A percentile compares a stretch with the other conserved stretches of the same genome.
These are phyloP conservation scores for Caenorhabditis briggsae DNA, from an alignment of 1,140 invertebrate genomes.

Conservation along the genomic window DNA sequence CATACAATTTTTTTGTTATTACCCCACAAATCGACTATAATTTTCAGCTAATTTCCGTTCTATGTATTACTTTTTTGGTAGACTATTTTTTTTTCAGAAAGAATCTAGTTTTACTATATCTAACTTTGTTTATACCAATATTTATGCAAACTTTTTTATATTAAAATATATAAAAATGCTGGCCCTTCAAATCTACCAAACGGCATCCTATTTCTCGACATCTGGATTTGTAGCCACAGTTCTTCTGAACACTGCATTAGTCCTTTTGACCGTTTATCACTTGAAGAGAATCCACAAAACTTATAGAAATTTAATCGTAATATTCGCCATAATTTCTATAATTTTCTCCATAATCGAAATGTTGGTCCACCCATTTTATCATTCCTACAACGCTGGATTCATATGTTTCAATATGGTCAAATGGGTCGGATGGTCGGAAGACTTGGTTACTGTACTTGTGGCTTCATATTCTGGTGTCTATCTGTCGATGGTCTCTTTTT, in stretches of 20 bases:
- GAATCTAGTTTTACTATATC: too few species aligned
- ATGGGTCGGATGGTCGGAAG: neutral
- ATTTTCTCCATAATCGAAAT: slow-evolving; percentile 20
- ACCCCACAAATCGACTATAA: too few species aligned
- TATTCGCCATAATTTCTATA: neutral
- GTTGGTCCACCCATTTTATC: neutral
- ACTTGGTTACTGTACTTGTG: neutral
- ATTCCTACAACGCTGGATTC: neutral
- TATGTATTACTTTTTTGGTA: too few species aligned
- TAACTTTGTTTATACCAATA: too few species aligned
- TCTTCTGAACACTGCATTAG: neutral
- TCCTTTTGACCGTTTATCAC: slow-evolving; percentile 4
- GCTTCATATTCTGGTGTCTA: slow-evolving; percentile 12
- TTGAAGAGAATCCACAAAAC: neutral
- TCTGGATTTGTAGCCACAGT: slow-evolving; percentile 12
- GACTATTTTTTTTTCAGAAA: too few species aligned
- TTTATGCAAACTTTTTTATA: too few species aligned
- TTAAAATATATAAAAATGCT: neutral
- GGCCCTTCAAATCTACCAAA: neutral
- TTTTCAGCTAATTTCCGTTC: too few species aligned
- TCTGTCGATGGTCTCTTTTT: neutral
- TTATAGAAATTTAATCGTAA: neutral
- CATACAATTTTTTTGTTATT: too few species aligned
- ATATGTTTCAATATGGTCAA: slow-evolving; percentile 17
- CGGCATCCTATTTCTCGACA: neutral